A percentile compares a stretch with the other conserved stretches of the same genome.
Evolutionary conservation across 2,113 vertebrate species (phyloP).

Genomic region (Xiphias gladius): DNA sequence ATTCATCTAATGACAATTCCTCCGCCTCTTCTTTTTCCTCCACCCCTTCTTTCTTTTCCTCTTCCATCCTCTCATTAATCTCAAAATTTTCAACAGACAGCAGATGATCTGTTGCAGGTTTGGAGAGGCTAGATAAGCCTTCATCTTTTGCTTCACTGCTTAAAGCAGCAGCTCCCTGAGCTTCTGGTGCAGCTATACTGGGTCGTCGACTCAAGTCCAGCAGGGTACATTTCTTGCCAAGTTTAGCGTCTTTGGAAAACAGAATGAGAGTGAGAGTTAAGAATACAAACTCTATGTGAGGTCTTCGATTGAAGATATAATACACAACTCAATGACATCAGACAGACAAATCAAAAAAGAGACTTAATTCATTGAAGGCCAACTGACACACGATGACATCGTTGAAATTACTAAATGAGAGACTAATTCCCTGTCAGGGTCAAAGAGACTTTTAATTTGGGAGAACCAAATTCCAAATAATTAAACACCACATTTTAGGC

Average conservation of each 20-base stretch:
- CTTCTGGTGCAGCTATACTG: constrained; percentile 47
- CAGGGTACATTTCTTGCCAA: constrained; percentile 75
- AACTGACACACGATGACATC: constrained; percentile 17
- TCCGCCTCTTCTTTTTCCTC: constrained; percentile 52
- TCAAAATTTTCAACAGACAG: constrained; percentile 17
- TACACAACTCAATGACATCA: not conserved
- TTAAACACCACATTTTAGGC: constrained; percentile 16
- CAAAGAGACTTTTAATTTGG: constrained; percentile 5
- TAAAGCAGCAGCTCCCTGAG: constrained; percentile 40
- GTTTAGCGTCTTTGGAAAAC: constrained; percentile 77
- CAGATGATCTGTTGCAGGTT: constrained; percentile 30
- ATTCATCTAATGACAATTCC: constrained; percentile 32
- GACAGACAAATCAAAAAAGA: constrained; percentile 15
- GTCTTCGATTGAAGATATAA: not conserved
- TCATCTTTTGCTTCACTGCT: constrained; percentile 44
- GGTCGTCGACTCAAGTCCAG: constrained; percentile 74
- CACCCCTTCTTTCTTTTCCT: constrained; percentile 36
- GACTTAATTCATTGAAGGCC: not conserved
- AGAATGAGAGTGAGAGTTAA: not conserved
- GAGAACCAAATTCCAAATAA: constrained; percentile 30
- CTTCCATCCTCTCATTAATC: constrained; percentile 23
- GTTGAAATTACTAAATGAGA: constrained; percentile 21
- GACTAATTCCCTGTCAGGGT: constrained; percentile 10
- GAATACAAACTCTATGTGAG: not conserved
- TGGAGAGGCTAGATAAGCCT: constrained; percentile 15